These are phyloP conservation scores for Drosophila biarmipes DNA, from an alignment of 1,140 invertebrate genomes.

Conservation along the genomic window DNA sequence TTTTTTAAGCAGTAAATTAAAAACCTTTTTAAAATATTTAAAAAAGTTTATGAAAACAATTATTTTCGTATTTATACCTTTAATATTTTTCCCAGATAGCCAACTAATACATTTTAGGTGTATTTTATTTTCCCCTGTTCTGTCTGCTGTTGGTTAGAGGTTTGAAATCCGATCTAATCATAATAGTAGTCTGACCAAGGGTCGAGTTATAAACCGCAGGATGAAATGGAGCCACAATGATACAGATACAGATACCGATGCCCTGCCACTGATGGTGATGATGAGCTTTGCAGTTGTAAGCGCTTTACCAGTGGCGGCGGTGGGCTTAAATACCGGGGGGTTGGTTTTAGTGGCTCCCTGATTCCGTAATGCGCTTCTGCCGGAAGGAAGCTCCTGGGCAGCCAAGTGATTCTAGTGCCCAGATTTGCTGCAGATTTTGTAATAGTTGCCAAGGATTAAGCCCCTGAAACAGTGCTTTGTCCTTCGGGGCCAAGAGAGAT, in stretches of 20 bases:
- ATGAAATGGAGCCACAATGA: conserved; percentile 16
- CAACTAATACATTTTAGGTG: no score
- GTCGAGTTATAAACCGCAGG: conserved; percentile 4
- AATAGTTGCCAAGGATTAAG: conserved; percentile 60
- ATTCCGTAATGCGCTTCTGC: conserved; percentile 54
- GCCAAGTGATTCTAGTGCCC: conserved; percentile 37
- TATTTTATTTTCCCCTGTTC: neutral
- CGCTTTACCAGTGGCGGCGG: conserved; percentile 44
- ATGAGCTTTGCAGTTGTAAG: conserved; percentile 69
- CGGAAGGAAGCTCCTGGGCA: conserved; percentile 36
- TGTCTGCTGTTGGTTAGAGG: neutral
- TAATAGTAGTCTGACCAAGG: neutral
- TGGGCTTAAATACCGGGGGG: neutral
- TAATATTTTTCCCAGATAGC: no score
- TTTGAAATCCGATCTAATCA: conserved; percentile 23
- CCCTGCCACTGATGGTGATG: conserved; percentile 21
- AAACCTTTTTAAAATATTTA: no score
- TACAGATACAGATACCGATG: conserved; percentile 18
- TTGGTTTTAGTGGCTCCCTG: conserved; percentile 3
- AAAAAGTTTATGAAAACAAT: no score
- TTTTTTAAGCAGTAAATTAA: no score
- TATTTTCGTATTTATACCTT: neutral
- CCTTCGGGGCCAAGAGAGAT: neutral
- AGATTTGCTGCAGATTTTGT: conserved; percentile 47
- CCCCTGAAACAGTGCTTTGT: conserved; percentile 6